Base-by-base conservation (phyloP, 2,888 invertebrate genomes). In the Lottia scabra region DNA sequence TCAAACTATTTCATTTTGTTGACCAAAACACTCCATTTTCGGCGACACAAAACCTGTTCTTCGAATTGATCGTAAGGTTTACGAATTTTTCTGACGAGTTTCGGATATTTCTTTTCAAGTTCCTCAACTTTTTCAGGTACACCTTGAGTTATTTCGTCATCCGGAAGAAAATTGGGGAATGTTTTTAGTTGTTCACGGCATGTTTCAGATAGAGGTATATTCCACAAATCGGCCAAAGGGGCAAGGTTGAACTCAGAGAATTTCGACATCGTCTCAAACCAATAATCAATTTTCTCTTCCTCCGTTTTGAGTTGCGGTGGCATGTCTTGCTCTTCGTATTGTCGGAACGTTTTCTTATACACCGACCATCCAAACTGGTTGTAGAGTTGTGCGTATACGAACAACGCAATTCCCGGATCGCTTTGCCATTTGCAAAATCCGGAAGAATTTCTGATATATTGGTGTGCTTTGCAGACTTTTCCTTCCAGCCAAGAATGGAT, bases 191-290 rank as follows among this genome's bases (percentile, higher is more conserved):
- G 56, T 56, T 56, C 56, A 10, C 56, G 1, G n/a, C 56, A 56
- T 15, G 6, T 19, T 15, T n/a, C n/a, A 19, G 56, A 56, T 19
- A 56, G 56, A 16, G 56, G 56, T 19, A 56, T 56, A 19, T 15
- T 56, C 56, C 56, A 56, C n/a, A 56, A 19, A 15, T 56, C 56
- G n/a, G 56, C 56, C n/a, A 56, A 56, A 19, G 56, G 56, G 56
- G 56, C 56, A 8, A 56, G 56, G 19, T 56, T 56, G 56, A 16
- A 56, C 56, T 56, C 56, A 0, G 56, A n/a, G 19, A 56, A 56
- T 15, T 56, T 56, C 19, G 56, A 19, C 56, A 56, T 56, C 56
- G 56, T 10, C 19, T 56, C n/a, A n/a, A 56, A 56, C 56, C 56
- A 56, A 19, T 19, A 56, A 19, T 56, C 56, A 8, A 56, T 19